Evolutionary conservation across 2,797 vertebrate genomes (phyloP), one percentile per base, ranked within the genome.

Genomic region (Girardinus metallicus): DNA sequence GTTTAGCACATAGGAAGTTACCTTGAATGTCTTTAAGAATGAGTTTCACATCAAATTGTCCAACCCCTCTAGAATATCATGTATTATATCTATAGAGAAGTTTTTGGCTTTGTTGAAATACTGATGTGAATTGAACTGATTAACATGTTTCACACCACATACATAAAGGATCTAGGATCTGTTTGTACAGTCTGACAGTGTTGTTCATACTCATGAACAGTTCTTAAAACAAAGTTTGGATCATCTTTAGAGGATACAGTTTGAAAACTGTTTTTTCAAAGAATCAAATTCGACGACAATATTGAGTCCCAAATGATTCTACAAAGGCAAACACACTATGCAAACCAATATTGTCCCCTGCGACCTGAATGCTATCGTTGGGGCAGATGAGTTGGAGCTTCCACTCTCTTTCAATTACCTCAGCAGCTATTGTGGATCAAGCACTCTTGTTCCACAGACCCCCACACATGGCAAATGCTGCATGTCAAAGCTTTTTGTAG

Each of bases 21-120:
- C 36, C n/a, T 55, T 71, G 64, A 81, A 86, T 64, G 44, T 81
- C 77, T 51, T 79, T 15, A 11, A 71, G 31, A 29, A 79, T 15
- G 0, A 79, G 31, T 68, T 81, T 81, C 12, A 85, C 55, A 9
- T 81, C 73, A 73, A 76, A 79, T 75, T 83, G 85, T 62, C 16
- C 73, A 72, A 79, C 81, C 75, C 82, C 31, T 88, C 81, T 62
- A 90, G 73, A 82, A 88, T 80, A 49, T 80, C 26, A 49, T 87
- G 82, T 73, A 86, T 87, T 41, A 73, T 23, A 74, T 73, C 68
- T 49, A 70, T 47, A 43, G 68, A 76, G 9, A 76, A 23, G 0
- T 43, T 73, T 31, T 43, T 79, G 9, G 62, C 51, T 71, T 62
- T 82, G 7, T 85, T 81, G 43, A 85, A 76, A 79, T 79, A 76